Evolutionary conservation across 2,797 vertebrate species (phyloP), one percentile per base, ranked within the genome.

Genomic region (Artibeus jamaicensis): DNA sequence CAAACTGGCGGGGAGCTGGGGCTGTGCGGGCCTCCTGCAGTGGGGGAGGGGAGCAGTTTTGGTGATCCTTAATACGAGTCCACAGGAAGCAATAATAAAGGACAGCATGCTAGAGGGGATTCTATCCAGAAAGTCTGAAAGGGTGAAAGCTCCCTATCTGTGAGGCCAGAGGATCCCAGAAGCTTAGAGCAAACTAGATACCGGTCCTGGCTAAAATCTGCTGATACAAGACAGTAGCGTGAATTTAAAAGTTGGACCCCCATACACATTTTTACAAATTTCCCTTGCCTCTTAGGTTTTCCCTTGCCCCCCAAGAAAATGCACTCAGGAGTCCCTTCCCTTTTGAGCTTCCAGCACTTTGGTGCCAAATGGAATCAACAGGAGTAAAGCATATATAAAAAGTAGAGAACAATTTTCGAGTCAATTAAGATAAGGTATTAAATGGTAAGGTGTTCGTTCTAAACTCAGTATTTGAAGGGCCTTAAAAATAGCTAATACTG

Each of bases 1-100:
- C 99, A 99, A 98, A 97, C 96, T 95, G 97, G 98, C 93, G 24
- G 97, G 98, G 98, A 97, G 96, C 97, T 8, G 97, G 94, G 98
- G 97, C 98, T 98, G 96, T 95, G 97, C 93, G 5, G 97, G 97
- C 97, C 97, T 95, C 97, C 97, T 97, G 97, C 29, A 6, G 82
- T 2, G 88, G 84, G 94, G 97, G 83, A 94, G 32, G 91, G 92
- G 86, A 73, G 89, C 62, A 9, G 57, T 84, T 86, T 79, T 50
- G 74, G 53, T 78, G 70, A 93, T 50, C 71, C 83, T 87, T 73
- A 62, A 22, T 57, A 18, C 83, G 67, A 70, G n/a, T 74, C 86
- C 76, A 9, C 76, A 77, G 86, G 83, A 96, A 95, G 84, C 86
- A 62, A 46, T 53, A 74, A 74, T 42, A 86, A 74, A 96, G 44